phyloP scores from a whole-genome alignment of 2,888 invertebrate genomes.

The Ferdinandea cuprea region DNA sequence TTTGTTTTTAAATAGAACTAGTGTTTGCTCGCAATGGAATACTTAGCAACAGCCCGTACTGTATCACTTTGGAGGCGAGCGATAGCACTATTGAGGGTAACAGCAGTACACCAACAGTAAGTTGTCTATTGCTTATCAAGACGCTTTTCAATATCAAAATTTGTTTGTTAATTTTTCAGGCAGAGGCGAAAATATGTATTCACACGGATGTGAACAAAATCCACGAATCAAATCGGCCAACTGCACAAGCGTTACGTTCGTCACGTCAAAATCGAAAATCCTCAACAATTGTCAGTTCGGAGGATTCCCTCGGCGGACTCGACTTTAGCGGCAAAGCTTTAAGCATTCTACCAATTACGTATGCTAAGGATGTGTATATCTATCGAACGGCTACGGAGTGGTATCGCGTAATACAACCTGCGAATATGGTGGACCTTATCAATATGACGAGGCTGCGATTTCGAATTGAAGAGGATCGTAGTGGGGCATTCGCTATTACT shows the following conservation, averaged over 20 bases:
- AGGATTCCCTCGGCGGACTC: conserved; percentile 75
- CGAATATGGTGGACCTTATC: conserved; percentile 78
- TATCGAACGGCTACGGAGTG: conserved; percentile 83
- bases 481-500: conserved; percentile 84
- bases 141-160: conserved; percentile 14
- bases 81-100: conserved; percentile 83
- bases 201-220: conserved; percentile 79
- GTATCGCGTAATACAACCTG: conserved; percentile 84
- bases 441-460: conserved; percentile 78
- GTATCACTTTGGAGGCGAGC: conserved; percentile 84
- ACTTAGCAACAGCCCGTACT: conserved; percentile 82
- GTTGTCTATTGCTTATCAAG: conserved; percentile 26
- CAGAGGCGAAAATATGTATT: conserved; percentile 83
- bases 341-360: conserved; percentile 76
- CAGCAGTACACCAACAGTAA: conserved; percentile 76
- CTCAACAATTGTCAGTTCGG: conserved; percentile 77
- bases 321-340: conserved; percentile 71
- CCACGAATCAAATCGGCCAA: conserved; percentile 80
- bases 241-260: conserved; percentile 79
- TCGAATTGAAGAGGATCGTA: conserved; percentile 80
- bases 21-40: conserved; percentile 80
- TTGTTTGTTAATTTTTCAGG: conserved; percentile 71
- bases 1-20: conserved; percentile 77
- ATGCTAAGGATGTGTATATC: conserved; percentile 80
- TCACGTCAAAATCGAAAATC: conserved; percentile 75